Percentiles rank a stretch among this genome's conserved stretches.
Evolutionary conservation across 2,888 invertebrate species (phyloP).

Genomic region (Eretmocerus hayati): DNA sequence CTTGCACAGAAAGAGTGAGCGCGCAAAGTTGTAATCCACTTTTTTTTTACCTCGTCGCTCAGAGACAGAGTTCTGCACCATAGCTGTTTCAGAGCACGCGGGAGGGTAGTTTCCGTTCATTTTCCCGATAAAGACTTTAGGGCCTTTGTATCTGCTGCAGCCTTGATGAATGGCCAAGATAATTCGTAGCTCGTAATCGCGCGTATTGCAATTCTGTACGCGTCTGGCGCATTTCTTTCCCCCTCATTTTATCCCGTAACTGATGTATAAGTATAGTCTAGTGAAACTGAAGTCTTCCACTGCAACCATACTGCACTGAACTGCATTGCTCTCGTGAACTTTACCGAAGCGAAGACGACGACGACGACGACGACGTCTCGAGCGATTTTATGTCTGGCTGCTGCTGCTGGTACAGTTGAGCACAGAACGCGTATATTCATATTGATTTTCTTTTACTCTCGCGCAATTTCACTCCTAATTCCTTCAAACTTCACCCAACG

Average conservation of each 20-base stretch:
- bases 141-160: not conserved
- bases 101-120: not conserved
- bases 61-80: no score
- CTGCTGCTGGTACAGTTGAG: not conserved
- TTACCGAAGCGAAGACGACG: no score
- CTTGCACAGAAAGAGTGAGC: no score
- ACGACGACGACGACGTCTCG: no score
- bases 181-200: not conserved
- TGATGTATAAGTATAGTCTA: not conserved
- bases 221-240: not conserved
- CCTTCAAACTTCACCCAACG: not conserved
- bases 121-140: not conserved
- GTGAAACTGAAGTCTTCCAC: no score
- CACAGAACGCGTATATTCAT: no score
- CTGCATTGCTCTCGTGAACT: no score
- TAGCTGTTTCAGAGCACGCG: no score
- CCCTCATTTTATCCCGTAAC: not conserved
- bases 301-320: no score
- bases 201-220: not conserved
- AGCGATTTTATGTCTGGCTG: not conserved
- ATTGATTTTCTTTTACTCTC: not conserved
- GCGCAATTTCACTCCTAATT: not conserved
- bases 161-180: conserved; percentile 1
- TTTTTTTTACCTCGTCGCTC: not conserved
- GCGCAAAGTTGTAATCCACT: not conserved